Percentiles rank a stretch among this genome's conserved stretches.
Evolutionary conservation across 2,113 vertebrate genomes (phyloP).

Genomic region (Chionodraco myersi): DNA sequence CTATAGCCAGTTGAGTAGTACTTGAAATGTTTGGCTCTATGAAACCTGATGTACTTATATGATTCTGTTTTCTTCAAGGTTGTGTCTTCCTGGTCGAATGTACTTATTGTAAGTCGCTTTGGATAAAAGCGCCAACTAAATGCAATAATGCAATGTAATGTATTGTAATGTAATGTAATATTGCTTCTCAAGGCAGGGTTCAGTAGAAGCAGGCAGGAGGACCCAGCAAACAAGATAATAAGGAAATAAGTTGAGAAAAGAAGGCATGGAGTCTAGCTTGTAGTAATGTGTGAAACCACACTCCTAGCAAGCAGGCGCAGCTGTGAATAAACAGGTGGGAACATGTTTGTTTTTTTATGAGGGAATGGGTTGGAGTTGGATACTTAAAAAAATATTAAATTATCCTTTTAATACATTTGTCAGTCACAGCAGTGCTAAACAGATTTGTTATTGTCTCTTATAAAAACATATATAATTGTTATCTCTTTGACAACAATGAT

Average conservation of each 20-base stretch:
- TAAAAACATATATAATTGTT: not conserved
- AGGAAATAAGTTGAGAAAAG: constrained; percentile 3
- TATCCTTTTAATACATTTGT: constrained; percentile 1
- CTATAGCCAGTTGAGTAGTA: no score
- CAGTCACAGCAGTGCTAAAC: not conserved
- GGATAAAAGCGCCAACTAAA: no score
- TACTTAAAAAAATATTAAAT: constrained; percentile 7
- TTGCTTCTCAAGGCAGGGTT: not conserved
- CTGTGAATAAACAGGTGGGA: constrained; percentile 28
- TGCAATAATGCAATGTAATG: no score
- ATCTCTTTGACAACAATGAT: constrained; percentile 5
- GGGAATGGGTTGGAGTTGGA: not conserved
- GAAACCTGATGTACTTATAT: no score
- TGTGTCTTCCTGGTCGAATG: no score
- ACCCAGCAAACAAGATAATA: constrained; percentile 10
- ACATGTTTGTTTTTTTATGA: constrained; percentile 27
- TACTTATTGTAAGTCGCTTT: no score
- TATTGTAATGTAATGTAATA: no score
- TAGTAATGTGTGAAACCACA: constrained; percentile 29
- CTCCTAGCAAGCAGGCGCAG: not conserved
- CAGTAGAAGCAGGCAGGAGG: not conserved
- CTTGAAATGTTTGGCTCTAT: no score
- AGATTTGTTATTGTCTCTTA: not conserved
- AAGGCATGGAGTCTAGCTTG: constrained; percentile 4
- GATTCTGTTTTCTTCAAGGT: no score